Evolutionary conservation across 2,888 invertebrate species (phyloP).

Genomic region (Lomographa bimaculata): DNA sequence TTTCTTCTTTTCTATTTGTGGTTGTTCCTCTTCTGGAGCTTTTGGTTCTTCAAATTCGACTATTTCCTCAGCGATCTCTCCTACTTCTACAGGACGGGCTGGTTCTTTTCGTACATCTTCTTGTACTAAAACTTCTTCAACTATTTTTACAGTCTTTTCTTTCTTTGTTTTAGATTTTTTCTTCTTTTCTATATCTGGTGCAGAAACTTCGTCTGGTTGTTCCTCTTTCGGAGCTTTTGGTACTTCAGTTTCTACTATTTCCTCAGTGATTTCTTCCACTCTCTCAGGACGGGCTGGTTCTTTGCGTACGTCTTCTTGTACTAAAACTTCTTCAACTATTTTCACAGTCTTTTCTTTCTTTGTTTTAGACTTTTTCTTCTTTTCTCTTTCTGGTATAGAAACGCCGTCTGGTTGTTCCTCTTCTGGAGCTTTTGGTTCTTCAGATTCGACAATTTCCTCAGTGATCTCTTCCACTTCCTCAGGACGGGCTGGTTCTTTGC

Average conservation of each 20-base stretch:
- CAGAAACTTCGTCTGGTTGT: constrained; percentile 64
- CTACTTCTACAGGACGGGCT: constrained; percentile 28
- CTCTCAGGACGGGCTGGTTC: too few species aligned
- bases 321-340: neutral
- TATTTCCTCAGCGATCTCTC: constrained; percentile 18
- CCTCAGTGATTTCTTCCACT: too few species aligned
- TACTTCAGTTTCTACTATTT: too few species aligned
- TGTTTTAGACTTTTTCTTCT: constrained; percentile 6
- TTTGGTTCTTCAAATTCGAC: constrained; percentile 31
- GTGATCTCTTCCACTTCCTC: too few species aligned
- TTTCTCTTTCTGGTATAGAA: neutral
- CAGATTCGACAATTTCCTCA: constrained; percentile 6
- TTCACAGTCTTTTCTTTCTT: constrained; percentile 11
- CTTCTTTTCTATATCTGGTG: constrained; percentile 56
- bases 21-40: too few species aligned
- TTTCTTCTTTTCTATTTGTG: constrained; percentile 7
- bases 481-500: too few species aligned
- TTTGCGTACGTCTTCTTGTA: too few species aligned
- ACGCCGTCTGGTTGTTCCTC: neutral
- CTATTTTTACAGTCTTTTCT: constrained; percentile 36
- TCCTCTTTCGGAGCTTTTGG: too few species aligned
- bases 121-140: constrained; percentile 42
- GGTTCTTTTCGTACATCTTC: constrained; percentile 22
- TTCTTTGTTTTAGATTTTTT: constrained; percentile 40
- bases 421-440: constrained; percentile 7